phyloP scores from a whole-genome alignment of 2,797 vertebrate species.

The Phoeniculus purpureus region DNA sequence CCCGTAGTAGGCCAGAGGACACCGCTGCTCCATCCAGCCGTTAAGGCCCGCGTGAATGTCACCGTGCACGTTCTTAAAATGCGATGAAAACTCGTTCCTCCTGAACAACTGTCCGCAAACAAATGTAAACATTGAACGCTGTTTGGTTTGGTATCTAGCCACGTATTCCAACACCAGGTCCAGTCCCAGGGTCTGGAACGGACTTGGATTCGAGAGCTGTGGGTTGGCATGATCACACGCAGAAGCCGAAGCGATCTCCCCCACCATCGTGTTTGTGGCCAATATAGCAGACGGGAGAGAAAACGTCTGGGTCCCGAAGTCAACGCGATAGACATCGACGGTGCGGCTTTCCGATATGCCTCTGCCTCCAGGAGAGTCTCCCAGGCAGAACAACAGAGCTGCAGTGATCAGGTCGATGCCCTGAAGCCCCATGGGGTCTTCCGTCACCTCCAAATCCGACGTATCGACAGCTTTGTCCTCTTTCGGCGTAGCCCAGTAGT shows the following conservation, averaged over 20 bases:
- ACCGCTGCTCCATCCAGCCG: conserved; percentile 99
- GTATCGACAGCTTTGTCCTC: conserved; percentile 99
- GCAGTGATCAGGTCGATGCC: conserved; percentile 98
- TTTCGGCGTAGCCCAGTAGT: conserved; percentile 88
- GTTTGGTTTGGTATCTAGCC: conserved; percentile 97
- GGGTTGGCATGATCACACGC: conserved; percentile 99
- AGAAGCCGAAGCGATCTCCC: conserved; percentile 96
- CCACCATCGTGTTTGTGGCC: conserved; percentile 98
- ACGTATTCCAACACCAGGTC: conserved; percentile 99
- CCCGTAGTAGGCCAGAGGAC: conserved; percentile 97
- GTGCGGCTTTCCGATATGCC: conserved; percentile 96
- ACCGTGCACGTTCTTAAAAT: conserved; percentile 99
- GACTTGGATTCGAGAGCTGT: conserved; percentile 97
- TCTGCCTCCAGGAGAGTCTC: conserved; percentile 94
- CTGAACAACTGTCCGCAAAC: conserved; percentile 98
- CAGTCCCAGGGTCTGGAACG: conserved; percentile 96
- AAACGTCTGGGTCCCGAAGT: conserved; percentile 98
- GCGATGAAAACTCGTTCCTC: conserved; percentile 96
- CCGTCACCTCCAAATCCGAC: conserved; percentile 91
- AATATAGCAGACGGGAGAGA: conserved; percentile 97
- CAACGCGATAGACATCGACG: conserved; percentile 91
- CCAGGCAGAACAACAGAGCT: conserved; percentile 95
- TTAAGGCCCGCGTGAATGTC: conserved; percentile 99
- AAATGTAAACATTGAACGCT: conserved; percentile 99
- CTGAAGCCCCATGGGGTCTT: conserved; percentile 96